These are phyloP conservation scores for Podargus strigoides DNA, from an alignment of 2,797 vertebrate species.

Conservation along the genomic window DNA sequence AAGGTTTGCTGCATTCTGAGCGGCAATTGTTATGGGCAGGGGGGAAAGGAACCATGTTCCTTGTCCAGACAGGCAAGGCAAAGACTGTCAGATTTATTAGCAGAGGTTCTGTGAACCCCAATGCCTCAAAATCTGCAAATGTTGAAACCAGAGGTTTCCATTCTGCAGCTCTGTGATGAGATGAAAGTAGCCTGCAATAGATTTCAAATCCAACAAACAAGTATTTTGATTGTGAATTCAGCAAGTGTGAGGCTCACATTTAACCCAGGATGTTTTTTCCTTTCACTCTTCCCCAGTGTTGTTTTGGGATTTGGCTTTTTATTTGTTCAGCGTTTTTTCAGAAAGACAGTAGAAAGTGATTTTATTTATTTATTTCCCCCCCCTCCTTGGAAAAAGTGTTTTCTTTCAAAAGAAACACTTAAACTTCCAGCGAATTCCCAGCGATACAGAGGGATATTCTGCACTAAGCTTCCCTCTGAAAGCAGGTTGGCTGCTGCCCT, in stretches of 20 bases:
- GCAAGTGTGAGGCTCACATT: neutral
- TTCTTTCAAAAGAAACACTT: conserved; percentile 15
- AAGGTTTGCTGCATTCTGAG: neutral
- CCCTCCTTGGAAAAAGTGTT: neutral
- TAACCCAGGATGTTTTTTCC: neutral
- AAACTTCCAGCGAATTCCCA: conserved; percentile 20
- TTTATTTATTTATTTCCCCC: neutral
- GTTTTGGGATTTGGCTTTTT: neutral
- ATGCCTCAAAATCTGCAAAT: neutral
- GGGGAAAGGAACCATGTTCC: neutral
- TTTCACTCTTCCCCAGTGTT: neutral
- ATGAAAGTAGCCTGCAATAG: neutral
- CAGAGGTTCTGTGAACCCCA: neutral
- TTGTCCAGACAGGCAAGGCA: neutral
- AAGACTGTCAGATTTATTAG: neutral
- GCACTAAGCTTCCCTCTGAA: conserved; percentile 29
- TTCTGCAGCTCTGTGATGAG: neutral
- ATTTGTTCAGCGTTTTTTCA: neutral
- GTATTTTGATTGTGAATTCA: neutral
- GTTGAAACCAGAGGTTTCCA: neutral
- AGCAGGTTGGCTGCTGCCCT: conserved; percentile 40
- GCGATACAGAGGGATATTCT: conserved; percentile 18
- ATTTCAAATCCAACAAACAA: neutral
- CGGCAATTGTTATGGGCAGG: neutral
- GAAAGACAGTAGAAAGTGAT: neutral